These are phyloP conservation scores for Paelopatides confundens DNA, from an alignment of 53 echinoderm and acorn worm genomes.

Conservation along the genomic window DNA sequence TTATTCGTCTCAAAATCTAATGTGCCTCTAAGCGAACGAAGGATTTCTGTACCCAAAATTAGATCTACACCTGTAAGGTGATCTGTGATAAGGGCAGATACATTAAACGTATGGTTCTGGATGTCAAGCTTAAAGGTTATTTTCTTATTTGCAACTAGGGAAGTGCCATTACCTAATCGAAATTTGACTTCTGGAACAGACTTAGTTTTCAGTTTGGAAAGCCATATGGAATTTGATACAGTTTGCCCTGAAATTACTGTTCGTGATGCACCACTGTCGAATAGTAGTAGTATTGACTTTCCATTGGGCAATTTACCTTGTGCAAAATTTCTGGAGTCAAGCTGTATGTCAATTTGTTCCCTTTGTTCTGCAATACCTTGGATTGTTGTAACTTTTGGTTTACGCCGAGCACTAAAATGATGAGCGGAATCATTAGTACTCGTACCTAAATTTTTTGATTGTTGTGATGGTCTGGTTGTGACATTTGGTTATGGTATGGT, in stretches of 20 bases:
- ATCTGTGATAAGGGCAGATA: conserved; percentile 4
- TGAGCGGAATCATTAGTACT: no score
- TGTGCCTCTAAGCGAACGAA: neutral
- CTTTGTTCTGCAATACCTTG: no score
- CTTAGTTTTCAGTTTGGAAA: neutral
- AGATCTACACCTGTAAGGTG: neutral
- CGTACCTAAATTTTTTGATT: no score
- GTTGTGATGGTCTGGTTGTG: no score
- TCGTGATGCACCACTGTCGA: conserved; percentile 62
- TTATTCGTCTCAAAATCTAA: neutral
- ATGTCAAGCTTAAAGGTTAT: neutral
- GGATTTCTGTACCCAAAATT: neutral
- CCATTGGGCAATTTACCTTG: conserved; percentile 12
- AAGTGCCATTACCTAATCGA: conserved; percentile 5
- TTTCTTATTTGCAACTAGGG: neutral
- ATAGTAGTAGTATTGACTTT: conserved; percentile 33
- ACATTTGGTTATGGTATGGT: no score
- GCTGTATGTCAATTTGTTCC: conserved; percentile 5
- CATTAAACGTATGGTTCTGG: neutral
- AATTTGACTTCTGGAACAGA: neutral
- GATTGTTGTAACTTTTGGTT: no score
- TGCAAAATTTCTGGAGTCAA: neutral
- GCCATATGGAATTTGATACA: neutral
- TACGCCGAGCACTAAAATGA: no score
- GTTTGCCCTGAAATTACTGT: neutral